Percentiles rank a stretch among this genome's conserved stretches.
These are phyloP conservation scores for Pristionchus mayeri DNA, from an alignment of 2,888 invertebrate species.

Conservation along the genomic window DNA sequence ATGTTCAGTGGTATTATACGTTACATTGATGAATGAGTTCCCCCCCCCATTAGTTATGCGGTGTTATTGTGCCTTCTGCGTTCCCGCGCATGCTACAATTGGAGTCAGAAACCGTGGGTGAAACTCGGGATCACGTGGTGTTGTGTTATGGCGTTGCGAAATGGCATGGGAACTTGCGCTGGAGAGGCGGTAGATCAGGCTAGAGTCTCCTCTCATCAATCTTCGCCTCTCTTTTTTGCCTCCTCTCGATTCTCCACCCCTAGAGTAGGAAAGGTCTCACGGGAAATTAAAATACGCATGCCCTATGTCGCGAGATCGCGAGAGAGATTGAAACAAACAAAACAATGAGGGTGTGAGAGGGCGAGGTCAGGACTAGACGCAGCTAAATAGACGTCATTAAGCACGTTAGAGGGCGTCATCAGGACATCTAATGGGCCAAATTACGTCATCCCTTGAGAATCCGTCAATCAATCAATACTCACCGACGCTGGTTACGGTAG, in stretches of 20 bases:
- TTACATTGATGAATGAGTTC: too few relatives aligned
- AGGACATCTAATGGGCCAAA: too few relatives aligned
- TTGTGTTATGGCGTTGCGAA: neutral
- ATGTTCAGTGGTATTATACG: too few relatives aligned
- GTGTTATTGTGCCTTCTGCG: too few relatives aligned
- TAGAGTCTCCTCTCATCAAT: neutral
- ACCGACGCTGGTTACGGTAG: conserved; percentile 6
- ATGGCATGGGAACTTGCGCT: neutral
- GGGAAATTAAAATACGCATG: conserved; percentile 34
- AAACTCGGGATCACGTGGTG: neutral
- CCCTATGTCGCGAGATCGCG: neutral
- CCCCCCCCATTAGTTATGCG: too few relatives aligned
- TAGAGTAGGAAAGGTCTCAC: conserved; percentile 19
- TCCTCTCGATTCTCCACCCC: neutral
- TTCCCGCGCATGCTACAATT: too few relatives aligned
- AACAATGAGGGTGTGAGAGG: neutral
- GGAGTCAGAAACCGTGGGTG: neutral
- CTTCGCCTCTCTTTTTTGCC: neutral
- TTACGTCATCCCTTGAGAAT: conserved; percentile 24
- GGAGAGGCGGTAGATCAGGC: neutral
- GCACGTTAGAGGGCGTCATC: neutral
- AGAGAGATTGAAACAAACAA: conserved; percentile 19
- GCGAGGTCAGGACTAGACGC: neutral
- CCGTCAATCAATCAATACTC: neutral
- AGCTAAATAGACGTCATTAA: neutral